Evolutionary conservation across 2,888 invertebrate genomes (phyloP).

Genomic region (Anoncus sp.): DNA sequence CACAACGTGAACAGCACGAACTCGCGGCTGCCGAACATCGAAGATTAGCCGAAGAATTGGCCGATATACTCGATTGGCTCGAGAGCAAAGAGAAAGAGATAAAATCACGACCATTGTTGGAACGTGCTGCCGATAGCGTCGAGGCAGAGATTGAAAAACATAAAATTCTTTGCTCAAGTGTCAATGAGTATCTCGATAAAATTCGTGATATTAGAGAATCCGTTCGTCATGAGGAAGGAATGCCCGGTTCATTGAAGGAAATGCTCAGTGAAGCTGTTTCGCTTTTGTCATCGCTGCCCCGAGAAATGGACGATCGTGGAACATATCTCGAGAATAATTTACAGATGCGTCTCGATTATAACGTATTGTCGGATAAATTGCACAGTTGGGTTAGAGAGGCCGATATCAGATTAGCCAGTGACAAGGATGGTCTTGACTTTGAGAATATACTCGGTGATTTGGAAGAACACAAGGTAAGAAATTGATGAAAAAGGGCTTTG

Average conservation of each 20-base stretch:
- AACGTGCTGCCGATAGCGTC: conserved; percentile 91
- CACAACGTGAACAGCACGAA: conserved; percentile 94
- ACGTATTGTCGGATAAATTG: conserved; percentile 90
- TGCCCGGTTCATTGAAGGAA: conserved; percentile 92
- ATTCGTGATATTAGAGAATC: conserved; percentile 89
- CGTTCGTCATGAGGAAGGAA: conserved; percentile 90
- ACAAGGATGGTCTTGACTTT: conserved; percentile 94
- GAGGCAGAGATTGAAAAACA: conserved; percentile 93
- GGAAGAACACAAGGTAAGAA: conserved; percentile 91
- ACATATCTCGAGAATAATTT: conserved; percentile 92
- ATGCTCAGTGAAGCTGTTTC: conserved; percentile 94
- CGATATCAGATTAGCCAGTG: conserved; percentile 89
- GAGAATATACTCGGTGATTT: conserved; percentile 92
- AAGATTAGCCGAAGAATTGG: conserved; percentile 92
- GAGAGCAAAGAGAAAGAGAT: conserved; percentile 92
- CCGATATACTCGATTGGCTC: conserved; percentile 92
- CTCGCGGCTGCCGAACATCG: conserved; percentile 94
- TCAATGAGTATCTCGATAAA: conserved; percentile 89
- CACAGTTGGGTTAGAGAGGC: conserved; percentile 94
- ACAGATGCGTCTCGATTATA: conserved; percentile 90
- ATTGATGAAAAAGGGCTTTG: neutral
- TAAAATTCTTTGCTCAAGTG: conserved; percentile 87
- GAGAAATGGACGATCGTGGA: conserved; percentile 91
- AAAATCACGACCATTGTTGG: conserved; percentile 92
- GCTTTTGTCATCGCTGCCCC: conserved; percentile 90